phyloP scores from a whole-genome alignment of 2,797 vertebrate genomes.

The Enteromius treurensis region DNA sequence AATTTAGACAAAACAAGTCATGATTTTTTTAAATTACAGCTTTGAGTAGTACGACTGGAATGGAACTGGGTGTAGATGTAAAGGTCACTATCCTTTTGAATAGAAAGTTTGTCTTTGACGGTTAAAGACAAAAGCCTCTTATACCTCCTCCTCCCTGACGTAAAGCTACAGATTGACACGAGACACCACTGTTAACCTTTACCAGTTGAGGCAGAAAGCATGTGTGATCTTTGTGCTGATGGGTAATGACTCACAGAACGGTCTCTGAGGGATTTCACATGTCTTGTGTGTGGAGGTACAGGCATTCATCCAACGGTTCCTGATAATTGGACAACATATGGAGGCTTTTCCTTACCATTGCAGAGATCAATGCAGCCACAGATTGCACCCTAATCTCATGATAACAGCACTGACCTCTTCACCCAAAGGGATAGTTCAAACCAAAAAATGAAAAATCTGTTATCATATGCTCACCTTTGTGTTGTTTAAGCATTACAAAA shows the following conservation, averaged over 20 bases:
- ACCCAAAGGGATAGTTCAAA: neutral
- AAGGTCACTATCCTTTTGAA: slow-evolving; percentile 43
- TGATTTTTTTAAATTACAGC: slow-evolving; percentile 54
- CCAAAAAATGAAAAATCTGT: neutral
- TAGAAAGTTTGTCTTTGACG: slow-evolving; percentile 48
- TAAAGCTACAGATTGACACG: slow-evolving; percentile 49
- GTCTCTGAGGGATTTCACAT: slow-evolving; percentile 46
- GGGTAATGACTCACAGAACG: slow-evolving; percentile 53
- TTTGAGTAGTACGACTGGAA: slow-evolving; percentile 28
- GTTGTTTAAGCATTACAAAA: neutral
- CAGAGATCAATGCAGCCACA: slow-evolving; percentile 36
- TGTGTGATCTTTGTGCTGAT: slow-evolving; percentile 54
- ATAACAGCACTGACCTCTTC: slow-evolving; percentile 7
- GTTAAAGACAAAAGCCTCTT: slow-evolving; percentile 43
- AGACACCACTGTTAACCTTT: slow-evolving; percentile 63
- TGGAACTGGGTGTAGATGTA: slow-evolving; percentile 9
- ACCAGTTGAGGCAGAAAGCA: slow-evolving; percentile 51
- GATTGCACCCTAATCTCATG: neutral
- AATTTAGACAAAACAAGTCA: slow-evolving; percentile 45
- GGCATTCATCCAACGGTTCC: slow-evolving; percentile 53
- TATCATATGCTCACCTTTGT: neutral
- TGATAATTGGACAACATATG: slow-evolving; percentile 31
- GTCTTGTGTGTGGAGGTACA: slow-evolving; percentile 54
- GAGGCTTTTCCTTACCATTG: slow-evolving; percentile 18
- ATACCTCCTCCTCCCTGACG: slow-evolving; percentile 43